Base-by-base conservation (phyloP, 2,888 invertebrate genomes). In the Pristionchus exspectatus region DNA sequence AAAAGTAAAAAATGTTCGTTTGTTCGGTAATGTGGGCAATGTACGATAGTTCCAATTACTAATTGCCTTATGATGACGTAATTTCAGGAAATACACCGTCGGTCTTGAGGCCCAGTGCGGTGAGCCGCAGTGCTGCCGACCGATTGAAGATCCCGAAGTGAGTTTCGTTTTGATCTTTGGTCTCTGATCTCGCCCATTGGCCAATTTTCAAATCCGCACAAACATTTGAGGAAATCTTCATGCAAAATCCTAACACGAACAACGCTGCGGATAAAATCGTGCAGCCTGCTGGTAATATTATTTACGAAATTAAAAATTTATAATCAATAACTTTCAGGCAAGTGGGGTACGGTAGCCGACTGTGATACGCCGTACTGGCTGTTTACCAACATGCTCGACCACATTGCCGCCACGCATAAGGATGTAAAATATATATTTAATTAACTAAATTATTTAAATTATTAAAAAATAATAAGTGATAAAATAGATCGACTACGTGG, bases 71-170 rank as follows among this genome's bases (percentile, higher is more conserved):
- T 81, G n/a, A 30, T 85, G 38, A 85, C 18, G 63, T 21, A 56
- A 21, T 56, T 9, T 33, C 38, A 85, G 87, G 27, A 87, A 87
- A 50, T 87, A 87, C 69, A 69, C 87, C 0, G 50, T 69, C 24
- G 87, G 95, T 92, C 96, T 97, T 16, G 98, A 98, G 95, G 98
- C 98, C 0, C 97, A 98, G 91, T 99, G 98, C 95, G 97, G 97
- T 91, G 98, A 98, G 95, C 98, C 98, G 0, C 96, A 98, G 4
- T 99, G 98, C 95, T 99, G 99, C 95, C 94, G 96, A n/a, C 91
- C 92, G 18, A 90, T 89, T 54, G 91, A 91, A 50, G 88, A 91
- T 56, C 87, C 89, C 2, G 74, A 90, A 50, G 92, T 90, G 56
- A 84, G 81, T 50, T 50, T 50, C 0, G 10, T 50, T 50, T 10